Evolutionary conservation across 1,140 invertebrate genomes (phyloP), one percentile per base, ranked within the genome.

Genomic region (Rhopalosiphum padi): DNA sequence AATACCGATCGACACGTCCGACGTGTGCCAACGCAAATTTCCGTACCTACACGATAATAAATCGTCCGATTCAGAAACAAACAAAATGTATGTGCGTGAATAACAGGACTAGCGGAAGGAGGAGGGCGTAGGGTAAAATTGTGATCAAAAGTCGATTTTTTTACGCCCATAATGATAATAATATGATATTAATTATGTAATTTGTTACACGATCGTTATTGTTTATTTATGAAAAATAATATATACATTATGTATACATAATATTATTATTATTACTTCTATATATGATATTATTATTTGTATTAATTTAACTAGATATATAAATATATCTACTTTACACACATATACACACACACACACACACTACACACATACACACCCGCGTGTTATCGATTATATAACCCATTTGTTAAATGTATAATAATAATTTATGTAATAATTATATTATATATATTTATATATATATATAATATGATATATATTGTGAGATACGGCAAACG

Each of bases 331-430:
- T 43, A 18, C 15, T 18, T 46, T 46, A 87, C 85, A 86, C 35
- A 83, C 37, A 83, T 5, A 41, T 15, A 82, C 77, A 82, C 77
- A 37, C n/a, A 82, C 77, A 82, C 11, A 82, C 35, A 83, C 35
- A 83, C 77, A 83, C 9, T 21, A 83, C 43, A 87, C 41, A 48
- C 25, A 30, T 5, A 87, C 85, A 48, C 30, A 87, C 46, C 18
- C 43, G 1, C 86, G 30, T 87, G 46, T 87, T 87, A 46, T 51
- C 46, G 46, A 87, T 87, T 87, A 30, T 87, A 87, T 51, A n/a
- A 87, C 21, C 86, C 18, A 48, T 87, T 87, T 87, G 86, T 87
- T 87, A 46, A 87, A 87, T 87, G 86, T 87, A 87, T 87, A 87
- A 87, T 87, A 87, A 48, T 48, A 48, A 87, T 87, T 85, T 85